Evolutionary conservation across 2,113 vertebrate genomes (phyloP), one percentile per base, ranked within the genome.

Genomic region (Rhombomys opimus): DNA sequence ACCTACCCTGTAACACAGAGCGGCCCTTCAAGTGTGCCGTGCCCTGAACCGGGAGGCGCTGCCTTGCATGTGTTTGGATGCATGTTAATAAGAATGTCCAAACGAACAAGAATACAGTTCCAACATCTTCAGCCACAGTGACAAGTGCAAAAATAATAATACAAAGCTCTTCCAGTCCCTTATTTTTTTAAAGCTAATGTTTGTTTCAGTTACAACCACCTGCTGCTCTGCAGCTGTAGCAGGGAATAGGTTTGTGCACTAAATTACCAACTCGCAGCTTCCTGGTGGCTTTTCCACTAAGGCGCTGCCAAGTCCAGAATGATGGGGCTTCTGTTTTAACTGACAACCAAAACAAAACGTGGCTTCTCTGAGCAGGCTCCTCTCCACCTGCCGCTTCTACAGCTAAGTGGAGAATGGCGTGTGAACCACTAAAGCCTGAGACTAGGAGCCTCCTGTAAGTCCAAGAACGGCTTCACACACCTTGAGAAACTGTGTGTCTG

Each of bases 181-280:
- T 87, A 80, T 93, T 93, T 95, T 95, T 95, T 96, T 95, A 95
- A 96, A 96, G 35, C 76, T 25, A 18, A 35, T 63, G 32, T 95
- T 97, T 70, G 5, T 95, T 97, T 95, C 97, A 97, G 70, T 90
- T 92, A 87, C 57, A 98, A 70, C 52, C 77, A 89, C 93, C 86
- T 95, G 91, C 77, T 94, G 57, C 90, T 98, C 86, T 85, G 81
- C 86, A 97, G 96, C 95, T 97, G 95, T 72, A 96, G 96, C 84
- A 78, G 93, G 92, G 95, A 86, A 13, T 95, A 97, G 94, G 95
- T 96, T 88, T 96, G 25, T 93, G 59, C 89, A 97, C 94, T 90
- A 95, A 98, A 96, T 95, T 97, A 98, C 68, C 73, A 97, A 97
- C 85, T 96, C 13, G 15, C 93, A 97, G 97, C 95, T 97, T 98